Evolutionary conservation across 2,888 invertebrate genomes (phyloP).

Genomic region (Brachypalpus laphriformis): DNA sequence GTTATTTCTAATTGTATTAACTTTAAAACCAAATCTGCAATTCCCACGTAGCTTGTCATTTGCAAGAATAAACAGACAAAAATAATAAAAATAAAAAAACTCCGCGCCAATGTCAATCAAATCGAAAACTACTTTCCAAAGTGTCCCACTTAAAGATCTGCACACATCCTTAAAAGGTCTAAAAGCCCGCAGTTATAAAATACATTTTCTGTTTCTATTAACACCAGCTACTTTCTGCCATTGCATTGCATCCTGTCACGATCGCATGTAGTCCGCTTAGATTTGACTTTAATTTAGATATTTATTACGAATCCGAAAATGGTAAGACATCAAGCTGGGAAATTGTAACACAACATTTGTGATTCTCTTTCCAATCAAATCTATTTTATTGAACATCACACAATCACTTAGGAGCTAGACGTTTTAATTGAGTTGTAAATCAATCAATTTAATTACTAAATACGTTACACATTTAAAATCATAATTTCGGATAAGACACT

Average conservation of each 20-base stretch:
- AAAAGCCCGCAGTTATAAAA: slow-evolving; percentile 23
- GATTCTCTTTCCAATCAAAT: slow-evolving; percentile 1
- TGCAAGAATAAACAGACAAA: background rate
- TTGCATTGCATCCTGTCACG: slow-evolving; percentile 57
- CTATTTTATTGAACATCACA: background rate
- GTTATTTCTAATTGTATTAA: slow-evolving; percentile 35
- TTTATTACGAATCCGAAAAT: slow-evolving; percentile 61
- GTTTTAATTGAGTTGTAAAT: slow-evolving; percentile 64
- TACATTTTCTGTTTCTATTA: slow-evolving; percentile 20
- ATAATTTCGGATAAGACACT: background rate
- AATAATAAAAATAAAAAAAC: slow-evolving; percentile 4
- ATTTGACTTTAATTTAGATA: slow-evolving; percentile 46
- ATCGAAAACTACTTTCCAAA: slow-evolving; percentile 56
- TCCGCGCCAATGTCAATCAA: slow-evolving; percentile 50
- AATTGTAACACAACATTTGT: slow-evolving; percentile 41
- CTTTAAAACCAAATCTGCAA: slow-evolving; percentile 9
- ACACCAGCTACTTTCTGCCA: slow-evolving; percentile 28
- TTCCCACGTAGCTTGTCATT: slow-evolving; percentile 33
- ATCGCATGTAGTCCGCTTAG: slow-evolving; percentile 16
- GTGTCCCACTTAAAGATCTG: slow-evolving; percentile 35
- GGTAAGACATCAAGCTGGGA: slow-evolving; percentile 46
- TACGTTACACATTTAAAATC: slow-evolving; percentile 13
- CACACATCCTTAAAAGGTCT: slow-evolving; percentile 57
- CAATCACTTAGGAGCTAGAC: background rate
- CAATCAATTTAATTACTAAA: slow-evolving; percentile 51